Evolutionary conservation across 2,888 invertebrate genomes (phyloP), one percentile per base, ranked within the genome.

Genomic region (Melieria crassipennis): DNA sequence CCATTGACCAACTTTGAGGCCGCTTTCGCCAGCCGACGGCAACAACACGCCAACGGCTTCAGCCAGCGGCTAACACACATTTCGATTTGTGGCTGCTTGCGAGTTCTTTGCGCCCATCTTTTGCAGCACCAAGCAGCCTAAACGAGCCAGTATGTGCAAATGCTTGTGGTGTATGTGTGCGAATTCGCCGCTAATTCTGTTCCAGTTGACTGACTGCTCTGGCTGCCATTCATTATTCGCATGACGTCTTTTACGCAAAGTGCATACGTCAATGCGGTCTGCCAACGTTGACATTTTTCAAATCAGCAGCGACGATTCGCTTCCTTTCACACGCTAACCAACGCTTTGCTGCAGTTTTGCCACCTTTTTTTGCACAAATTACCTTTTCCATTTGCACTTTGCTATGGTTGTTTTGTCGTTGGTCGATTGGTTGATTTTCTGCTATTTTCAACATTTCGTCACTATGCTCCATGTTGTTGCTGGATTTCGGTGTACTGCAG

Each of bases 1-100:
- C 82, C 78, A 82, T 79, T 81, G 80, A 83, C 83, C 83, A 83
- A 83, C 75, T 81, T 82, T 75, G 9, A 48, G 45, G 46, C 7
- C 6, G 16, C 46, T 30, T 30, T 30, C 30, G 30, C 30, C 30
- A 30, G 46, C 46, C 57, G 57, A 45, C 30, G 42, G 47, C 61
- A 13, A 50, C 63, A 63, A 13, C 48, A 47, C 16, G 13, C 50
- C 13, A 10, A 16, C 30, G 30, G 30, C 56, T 6, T 45, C n/a
- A 47, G 63, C 42, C 11, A 11, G 46, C 45, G 2, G 2, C 30
- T 30, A 60, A n/a, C 52, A 64, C 47, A 55, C 16, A 65, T 60
- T 65, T 70, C 65, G 61, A 70, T 58, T 70, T 65, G 70, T 55
- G 65, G 61, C 61, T 50, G 47, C 42, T 50, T 30, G 16, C 7